Percentiles rank a stretch among this genome's conserved stretches.
Evolutionary conservation across 2,797 vertebrate species (phyloP).

Genomic region (Synanceia verrucosa): DNA sequence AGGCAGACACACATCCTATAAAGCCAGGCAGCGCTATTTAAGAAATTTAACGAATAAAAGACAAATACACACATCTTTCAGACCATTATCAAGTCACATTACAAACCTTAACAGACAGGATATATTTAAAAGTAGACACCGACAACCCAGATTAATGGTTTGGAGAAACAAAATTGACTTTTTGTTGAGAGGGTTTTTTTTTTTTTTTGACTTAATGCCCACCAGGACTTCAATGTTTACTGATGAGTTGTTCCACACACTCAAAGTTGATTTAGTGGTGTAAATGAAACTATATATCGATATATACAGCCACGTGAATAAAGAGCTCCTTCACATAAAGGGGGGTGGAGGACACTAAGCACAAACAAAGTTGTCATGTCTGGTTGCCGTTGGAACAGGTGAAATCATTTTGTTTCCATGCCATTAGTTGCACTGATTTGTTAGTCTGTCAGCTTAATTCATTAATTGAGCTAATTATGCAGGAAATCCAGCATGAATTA

Average conservation of each 20-base stretch:
- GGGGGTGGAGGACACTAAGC: background rate
- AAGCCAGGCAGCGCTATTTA: background rate
- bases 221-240: slow-evolving; percentile 14
- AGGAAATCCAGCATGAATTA: slow-evolving; percentile 12
- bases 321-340: background rate
- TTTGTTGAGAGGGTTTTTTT: background rate
- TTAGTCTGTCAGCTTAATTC: slow-evolving; percentile 29
- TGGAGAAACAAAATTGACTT: background rate
- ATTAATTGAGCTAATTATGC: slow-evolving; percentile 35
- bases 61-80: background rate
- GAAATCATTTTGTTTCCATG: background rate
- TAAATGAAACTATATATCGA: too few species aligned
- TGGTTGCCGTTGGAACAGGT: slow-evolving; percentile 35
- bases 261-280: background rate
- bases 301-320: slow-evolving; percentile 10
- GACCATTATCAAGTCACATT: background rate
- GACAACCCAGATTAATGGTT: slow-evolving; percentile 7
- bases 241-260: background rate
- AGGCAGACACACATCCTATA: background rate
- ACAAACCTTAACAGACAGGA: background rate
- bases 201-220: slow-evolving; percentile 5
- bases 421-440: slow-evolving; percentile 14
- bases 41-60: background rate
- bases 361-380: slow-evolving; percentile 16
- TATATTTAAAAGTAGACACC: background rate